Percentiles rank a stretch among this genome's conserved stretches.
phyloP scores from a whole-genome alignment of 1,140 invertebrate genomes.

The Piezodorus guildinii region DNA sequence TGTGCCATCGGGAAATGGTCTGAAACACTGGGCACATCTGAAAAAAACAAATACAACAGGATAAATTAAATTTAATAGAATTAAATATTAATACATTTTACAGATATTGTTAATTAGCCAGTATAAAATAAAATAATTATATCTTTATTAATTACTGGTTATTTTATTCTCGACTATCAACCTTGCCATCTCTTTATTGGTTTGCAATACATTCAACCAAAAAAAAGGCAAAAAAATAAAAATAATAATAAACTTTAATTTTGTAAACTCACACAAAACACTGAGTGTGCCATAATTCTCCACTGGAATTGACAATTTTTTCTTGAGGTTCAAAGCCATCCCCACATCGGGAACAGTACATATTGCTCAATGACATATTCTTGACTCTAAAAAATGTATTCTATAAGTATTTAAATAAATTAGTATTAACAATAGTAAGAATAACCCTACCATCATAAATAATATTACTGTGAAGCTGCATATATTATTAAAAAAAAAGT shows the following conservation, averaged over 20 bases:
- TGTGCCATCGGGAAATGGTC: slow-evolving; percentile 92
- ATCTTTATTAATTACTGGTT: too few species aligned
- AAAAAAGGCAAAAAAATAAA: too few species aligned
- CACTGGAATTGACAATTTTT: slow-evolving; percentile 97
- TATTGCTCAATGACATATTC: slow-evolving; percentile 72
- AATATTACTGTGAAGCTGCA: too few species aligned
- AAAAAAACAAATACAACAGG: slow-evolving; percentile 28
- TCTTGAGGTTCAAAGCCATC: slow-evolving; percentile 91
- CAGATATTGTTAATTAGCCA: too few species aligned
- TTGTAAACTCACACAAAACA: slow-evolving; percentile 89
- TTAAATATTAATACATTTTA: not conserved
- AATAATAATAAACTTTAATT: not conserved
- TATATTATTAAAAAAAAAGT: too few species aligned
- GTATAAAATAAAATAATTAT: too few species aligned
- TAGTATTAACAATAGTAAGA: too few species aligned
- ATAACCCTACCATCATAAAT: too few species aligned
- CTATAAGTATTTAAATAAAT: too few species aligned
- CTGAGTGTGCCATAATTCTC: slow-evolving; percentile 95
- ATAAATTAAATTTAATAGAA: not conserved
- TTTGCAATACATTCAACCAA: too few species aligned
- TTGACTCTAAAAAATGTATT: not conserved
- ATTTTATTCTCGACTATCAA: too few species aligned
- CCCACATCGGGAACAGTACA: slow-evolving; percentile 86
- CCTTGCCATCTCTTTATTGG: too few species aligned
- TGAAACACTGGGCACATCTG: slow-evolving; percentile 97